Base-by-base conservation (phyloP, 1,140 invertebrate species). In the Drosophila funebris region DNA sequence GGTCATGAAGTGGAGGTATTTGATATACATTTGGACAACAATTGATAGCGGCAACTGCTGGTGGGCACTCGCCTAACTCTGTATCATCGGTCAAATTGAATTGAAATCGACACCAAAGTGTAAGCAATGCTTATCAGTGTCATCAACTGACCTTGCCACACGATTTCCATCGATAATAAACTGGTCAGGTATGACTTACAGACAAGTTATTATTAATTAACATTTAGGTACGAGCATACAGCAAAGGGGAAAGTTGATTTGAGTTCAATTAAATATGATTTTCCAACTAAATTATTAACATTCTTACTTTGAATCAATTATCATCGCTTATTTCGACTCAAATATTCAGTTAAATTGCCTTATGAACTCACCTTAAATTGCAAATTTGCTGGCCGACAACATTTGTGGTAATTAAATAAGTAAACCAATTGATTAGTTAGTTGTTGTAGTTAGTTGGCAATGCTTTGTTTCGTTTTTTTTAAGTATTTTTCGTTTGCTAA, bases 331-430 rank as follows among this genome's bases (percentile, higher is more conserved):
- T 22, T 22, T 22, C 1, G 4, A 22, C 22, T 22, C 4, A n/a
- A 46, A 69, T 76, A 56, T 41, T 36, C 20, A 66, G 31, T 43
- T 36, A 57, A 62, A 48, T 46, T 27, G 52, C 27, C 20, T 18
- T 13, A 54, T 41, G 16, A 82, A 82, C 82, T 85, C 60, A 85
- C 82, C 82, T 85, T 87, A 85, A 69, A 67, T 60, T 74, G 58
- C 48, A 41, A 62, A 67, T 66, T 72, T 78, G 54, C 27, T 60
- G 81, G 48, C 53, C 56, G 69, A 71, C 75, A 69, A 76, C 80
- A 83, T 83, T 84, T 78, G 67, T 71, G 68, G 46, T 24, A 36
- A 48, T 37, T 60, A 27, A 16, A 48, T 29, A 50, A 24, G 44
- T 20, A 62, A 61, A 46, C 46, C 44, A 46, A 60, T 62, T 78